Conservation (phyloP, 2,797 vertebrate species). For the Sciaenops ocellatus region DNA sequence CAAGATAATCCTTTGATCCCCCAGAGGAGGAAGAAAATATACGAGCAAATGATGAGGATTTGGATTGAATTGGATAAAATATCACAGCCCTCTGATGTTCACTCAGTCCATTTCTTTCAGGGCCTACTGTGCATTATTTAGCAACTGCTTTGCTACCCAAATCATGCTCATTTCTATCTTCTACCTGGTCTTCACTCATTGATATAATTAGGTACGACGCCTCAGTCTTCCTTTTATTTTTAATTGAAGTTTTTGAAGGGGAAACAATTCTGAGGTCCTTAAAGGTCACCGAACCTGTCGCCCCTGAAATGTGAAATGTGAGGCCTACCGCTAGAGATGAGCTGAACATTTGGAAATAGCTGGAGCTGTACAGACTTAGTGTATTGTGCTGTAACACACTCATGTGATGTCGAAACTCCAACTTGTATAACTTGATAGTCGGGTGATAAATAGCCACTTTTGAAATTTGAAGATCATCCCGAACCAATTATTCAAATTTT, state of each 20-base stretch:
- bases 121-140: not conserved
- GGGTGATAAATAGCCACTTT: not conserved
- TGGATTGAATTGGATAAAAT: not conserved
- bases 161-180: not conserved
- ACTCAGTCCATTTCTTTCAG: not conserved
- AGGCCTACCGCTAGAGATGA: not conserved
- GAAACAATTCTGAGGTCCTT: too few relatives aligned
- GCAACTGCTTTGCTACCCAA: not conserved
- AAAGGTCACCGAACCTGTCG: too few relatives aligned
- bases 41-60: not conserved
- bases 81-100: not conserved
- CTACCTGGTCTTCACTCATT: not conserved
- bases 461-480: not conserved
- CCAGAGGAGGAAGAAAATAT: too few relatives aligned
- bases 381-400: not conserved
- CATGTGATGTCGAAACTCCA: not conserved
- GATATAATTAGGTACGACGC: not conserved
- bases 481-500: not conserved
- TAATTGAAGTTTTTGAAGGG: too few relatives aligned
- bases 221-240: not conserved
- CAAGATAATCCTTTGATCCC: too few relatives aligned
- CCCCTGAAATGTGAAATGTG: not conserved
- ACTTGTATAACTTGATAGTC: not conserved
- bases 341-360: not conserved
- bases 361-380: too few relatives aligned